These are phyloP conservation scores for Paradisaea rubra DNA, from an alignment of 2,113 vertebrate genomes.

Conservation along the genomic window DNA sequence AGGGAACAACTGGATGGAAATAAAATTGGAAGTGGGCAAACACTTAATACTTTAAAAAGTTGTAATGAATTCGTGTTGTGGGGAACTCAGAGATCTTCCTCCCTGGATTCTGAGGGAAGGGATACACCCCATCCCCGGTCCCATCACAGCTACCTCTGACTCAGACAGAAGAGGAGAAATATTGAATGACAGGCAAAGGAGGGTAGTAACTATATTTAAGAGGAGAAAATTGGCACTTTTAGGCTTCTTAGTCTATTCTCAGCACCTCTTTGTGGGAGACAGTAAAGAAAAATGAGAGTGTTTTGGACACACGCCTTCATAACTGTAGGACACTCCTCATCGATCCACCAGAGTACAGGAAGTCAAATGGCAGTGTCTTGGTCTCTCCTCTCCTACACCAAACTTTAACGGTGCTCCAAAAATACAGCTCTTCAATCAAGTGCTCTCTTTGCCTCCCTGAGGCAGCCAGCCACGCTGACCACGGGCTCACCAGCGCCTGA, in stretches of 20 bases:
- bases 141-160: neutral
- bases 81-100: neutral
- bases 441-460: fast-evolving
- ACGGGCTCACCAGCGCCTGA: fast-evolving
- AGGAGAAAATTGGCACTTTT: neutral
- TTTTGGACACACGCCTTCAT: fast-evolving
- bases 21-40: neutral
- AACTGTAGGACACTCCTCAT: neutral
- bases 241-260: neutral
- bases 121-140: fast-evolving
- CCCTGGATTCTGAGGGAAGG: neutral
- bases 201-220: neutral
- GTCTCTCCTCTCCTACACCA: neutral
- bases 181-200: neutral
- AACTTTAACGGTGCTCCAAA: neutral
- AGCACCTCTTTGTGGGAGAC: neutral
- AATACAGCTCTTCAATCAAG: neutral
- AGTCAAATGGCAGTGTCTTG: neutral
- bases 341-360: fast-evolving
- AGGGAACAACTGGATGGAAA: neutral
- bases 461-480: fast-evolving
- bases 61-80: neutral
- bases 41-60: neutral
- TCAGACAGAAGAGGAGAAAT: neutral
- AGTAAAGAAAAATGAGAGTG: neutral